Conservation (phyloP, 1,140 invertebrate genomes). For the Acromyrmex charruanus region DNA sequence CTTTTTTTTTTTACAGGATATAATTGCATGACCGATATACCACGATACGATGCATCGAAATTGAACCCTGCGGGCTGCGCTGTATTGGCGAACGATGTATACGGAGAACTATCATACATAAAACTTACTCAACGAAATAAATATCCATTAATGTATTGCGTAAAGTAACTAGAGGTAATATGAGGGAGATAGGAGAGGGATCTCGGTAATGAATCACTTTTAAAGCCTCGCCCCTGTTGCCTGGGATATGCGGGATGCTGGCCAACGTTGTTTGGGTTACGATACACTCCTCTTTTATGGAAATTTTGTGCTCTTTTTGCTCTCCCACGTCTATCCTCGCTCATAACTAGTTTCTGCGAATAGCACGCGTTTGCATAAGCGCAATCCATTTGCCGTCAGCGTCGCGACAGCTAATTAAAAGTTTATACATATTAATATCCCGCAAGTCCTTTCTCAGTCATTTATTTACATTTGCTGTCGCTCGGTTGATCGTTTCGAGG, state of each 20-base stretch:
- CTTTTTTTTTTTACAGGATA: background rate
- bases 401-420: conserved; percentile 47
- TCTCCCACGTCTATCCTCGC: conserved; percentile 26
- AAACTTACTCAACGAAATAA: conserved; percentile 42
- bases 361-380: conserved; percentile 15
- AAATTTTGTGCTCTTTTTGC: conserved; percentile 62
- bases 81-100: conserved; percentile 10
- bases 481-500: background rate
- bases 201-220: conserved; percentile 82
- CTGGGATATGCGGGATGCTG: conserved; percentile 71
- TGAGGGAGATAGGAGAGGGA: conserved; percentile 52
- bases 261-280: conserved; percentile 79
- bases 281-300: conserved; percentile 69
- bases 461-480: conserved; percentile 15
- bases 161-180: conserved; percentile 26
- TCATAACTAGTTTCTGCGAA: conserved; percentile 55
- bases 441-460: background rate
- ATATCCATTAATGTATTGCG: conserved; percentile 55
- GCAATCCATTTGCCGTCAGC: conserved; percentile 10
- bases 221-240: conserved; percentile 77
- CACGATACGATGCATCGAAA: background rate
- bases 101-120: conserved; percentile 39
- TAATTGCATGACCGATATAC: background rate
- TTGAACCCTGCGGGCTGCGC: background rate
- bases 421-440: conserved; percentile 57